These are phyloP conservation scores for Eilema depressum DNA, from an alignment of 2,888 invertebrate genomes.

Conservation along the genomic window DNA sequence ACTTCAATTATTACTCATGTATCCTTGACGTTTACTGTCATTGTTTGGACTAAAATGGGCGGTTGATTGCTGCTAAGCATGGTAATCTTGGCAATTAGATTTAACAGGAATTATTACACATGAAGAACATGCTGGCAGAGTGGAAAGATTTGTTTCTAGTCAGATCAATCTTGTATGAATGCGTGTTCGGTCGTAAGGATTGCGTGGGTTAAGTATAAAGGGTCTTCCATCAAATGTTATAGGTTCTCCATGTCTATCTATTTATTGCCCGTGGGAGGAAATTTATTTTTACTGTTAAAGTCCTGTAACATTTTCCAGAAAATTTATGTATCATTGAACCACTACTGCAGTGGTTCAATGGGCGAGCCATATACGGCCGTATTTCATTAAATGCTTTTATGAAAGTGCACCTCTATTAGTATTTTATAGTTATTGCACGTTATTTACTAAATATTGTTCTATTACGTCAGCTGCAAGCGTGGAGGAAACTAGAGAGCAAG, in stretches of 20 bases:
- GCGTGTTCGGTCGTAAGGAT: background rate
- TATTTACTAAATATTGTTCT: background rate
- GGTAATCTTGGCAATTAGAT: slow-evolving; percentile 44
- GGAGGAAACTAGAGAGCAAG: no score
- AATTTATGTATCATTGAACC: background rate
- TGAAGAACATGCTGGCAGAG: slow-evolving; percentile 18
- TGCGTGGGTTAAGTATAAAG: slow-evolving; percentile 12
- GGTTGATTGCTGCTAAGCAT: slow-evolving; percentile 40
- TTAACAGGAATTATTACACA: slow-evolving; percentile 31
- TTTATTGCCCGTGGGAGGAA: slow-evolving; percentile 5
- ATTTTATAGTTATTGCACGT: background rate
- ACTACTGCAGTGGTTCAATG: background rate
- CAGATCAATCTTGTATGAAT: background rate
- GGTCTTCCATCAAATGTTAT: background rate
- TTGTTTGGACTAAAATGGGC: slow-evolving; percentile 55
- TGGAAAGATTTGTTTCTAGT: slow-evolving; percentile 16
- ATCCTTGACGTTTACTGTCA: slow-evolving; percentile 52
- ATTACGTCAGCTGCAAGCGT: no score
- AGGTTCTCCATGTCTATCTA: background rate
- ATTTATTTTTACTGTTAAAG: background rate
- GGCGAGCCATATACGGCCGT: background rate
- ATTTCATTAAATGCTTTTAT: background rate
- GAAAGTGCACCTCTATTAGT: background rate
- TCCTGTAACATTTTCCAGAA: background rate
- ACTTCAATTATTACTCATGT: slow-evolving; percentile 46